Evolutionary conservation across 53 echinoderm and acorn worm species (phyloP).

Genomic region (Henricia sp.): DNA sequence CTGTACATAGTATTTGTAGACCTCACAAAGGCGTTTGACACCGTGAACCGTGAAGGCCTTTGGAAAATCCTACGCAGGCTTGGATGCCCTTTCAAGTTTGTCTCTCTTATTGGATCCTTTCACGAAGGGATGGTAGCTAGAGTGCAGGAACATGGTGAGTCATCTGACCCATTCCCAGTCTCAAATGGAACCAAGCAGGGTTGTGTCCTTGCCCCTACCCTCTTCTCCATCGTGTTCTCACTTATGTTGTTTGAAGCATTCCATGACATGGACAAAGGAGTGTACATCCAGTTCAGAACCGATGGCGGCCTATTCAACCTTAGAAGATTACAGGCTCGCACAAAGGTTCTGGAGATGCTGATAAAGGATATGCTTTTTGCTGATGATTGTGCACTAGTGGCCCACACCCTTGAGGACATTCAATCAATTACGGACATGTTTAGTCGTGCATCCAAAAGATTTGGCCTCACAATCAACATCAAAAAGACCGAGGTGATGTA

Average conservation of each 20-base stretch:
- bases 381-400: slow-evolving; percentile 1
- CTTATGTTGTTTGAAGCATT: slow-evolving; percentile 13
- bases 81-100: neutral
- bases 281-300: neutral
- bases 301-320: slow-evolving; percentile 6
- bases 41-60: neutral
- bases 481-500: slow-evolving; percentile 15
- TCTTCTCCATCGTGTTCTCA: slow-evolving; percentile 36
- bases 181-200: slow-evolving; percentile 30
- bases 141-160: neutral
- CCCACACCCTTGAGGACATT: neutral
- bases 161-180: neutral
- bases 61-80: neutral
- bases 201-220: slow-evolving; percentile 31
- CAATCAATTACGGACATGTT: slow-evolving; percentile 1
- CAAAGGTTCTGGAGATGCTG: neutral
- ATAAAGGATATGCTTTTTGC: slow-evolving; percentile 24
- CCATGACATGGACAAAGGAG: neutral
- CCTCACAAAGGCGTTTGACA: slow-evolving; percentile 1
- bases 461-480: slow-evolving; percentile 46
- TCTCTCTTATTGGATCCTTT: neutral
- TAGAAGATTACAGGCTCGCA: neutral
- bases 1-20: neutral
- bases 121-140: slow-evolving; percentile 1
- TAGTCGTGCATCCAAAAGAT: slow-evolving; percentile 13